Evolutionary conservation across 2,888 invertebrate species (phyloP), one percentile per base, ranked within the genome.

Genomic region (Agrotis puta): DNA sequence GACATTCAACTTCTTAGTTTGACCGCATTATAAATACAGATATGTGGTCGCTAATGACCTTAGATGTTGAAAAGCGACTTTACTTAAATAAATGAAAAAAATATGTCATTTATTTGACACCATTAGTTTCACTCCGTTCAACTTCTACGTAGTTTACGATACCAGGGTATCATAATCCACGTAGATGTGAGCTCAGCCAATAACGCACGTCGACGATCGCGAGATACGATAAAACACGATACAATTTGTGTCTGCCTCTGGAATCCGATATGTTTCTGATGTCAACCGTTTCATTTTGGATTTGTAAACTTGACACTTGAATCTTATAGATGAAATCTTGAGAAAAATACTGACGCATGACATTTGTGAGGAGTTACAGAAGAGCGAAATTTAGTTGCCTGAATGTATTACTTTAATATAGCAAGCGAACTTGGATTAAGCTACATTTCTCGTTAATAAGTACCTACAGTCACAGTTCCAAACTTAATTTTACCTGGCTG

Each of bases 201-300:
- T 82, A 82, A 70, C 67, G 65, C 69, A 78, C 78, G 83, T 72
- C 62, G 58, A 39, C 54, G 74, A 77, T 82, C 64, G 53, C 61
- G 67, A 66, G 62, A 72, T 77, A 66, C 73, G 62, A 83, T 83
- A 80, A 74, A 77, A 82, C 62, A 65, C 58, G 64, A 77, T 75
- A 82, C 82, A 83, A 82, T 82, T 84, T 79, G 76, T 73, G 48
- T 72, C 75, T 71, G 64, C 67, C 66, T 47, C 62, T 63, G 73
- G 64, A 85, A 71, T 69, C 70, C 66, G 68, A 78, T 83, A 73
- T 74, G 61, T 64, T 70, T 70, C 62, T 77, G 43, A 74, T 58
- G 64, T 47, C 18, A 74, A 63, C 66, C 58, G 51, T 80, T 81
- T 61, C 59, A 65, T 83, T 45, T 53, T 70, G 54, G 51, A 74